These are phyloP conservation scores for Ophioderma brevispina DNA, from an alignment of 35 echinoderm and acorn worm genomes.

Conservation along the genomic window DNA sequence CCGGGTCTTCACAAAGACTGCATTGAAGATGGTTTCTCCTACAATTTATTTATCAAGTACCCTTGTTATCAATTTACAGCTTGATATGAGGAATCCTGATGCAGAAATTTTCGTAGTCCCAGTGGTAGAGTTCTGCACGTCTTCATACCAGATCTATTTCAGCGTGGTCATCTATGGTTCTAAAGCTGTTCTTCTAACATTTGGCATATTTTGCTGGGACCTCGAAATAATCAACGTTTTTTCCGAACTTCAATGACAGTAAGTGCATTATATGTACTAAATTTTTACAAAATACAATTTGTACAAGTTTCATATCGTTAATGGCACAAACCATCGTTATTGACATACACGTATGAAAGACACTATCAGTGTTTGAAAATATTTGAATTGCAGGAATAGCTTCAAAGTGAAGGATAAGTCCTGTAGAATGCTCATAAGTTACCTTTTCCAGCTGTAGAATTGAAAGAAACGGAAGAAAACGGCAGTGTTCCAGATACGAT, in stretches of 20 bases:
- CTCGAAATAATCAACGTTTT: constrained; percentile 24
- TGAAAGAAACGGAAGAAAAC: no score
- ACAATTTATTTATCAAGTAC: background rate
- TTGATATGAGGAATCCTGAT: background rate
- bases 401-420: no score
- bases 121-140: background rate
- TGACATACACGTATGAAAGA: no score
- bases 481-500: no score
- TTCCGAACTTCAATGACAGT: constrained; percentile 58
- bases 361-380: no score
- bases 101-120: constrained; percentile 8
- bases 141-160: background rate
- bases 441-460: no score
- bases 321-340: no score
- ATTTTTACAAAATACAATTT: no score
- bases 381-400: no score
- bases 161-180: background rate
- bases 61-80: background rate
- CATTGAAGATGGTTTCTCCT: background rate
- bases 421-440: no score
- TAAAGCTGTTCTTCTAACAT: background rate
- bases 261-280: constrained; percentile 17
- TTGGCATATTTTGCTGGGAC: constrained; percentile 65
- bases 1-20: background rate
- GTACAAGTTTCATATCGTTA: no score